Base-by-base conservation (phyloP, 1,140 invertebrate species). In the Teleogryllus occipitalis region DNA sequence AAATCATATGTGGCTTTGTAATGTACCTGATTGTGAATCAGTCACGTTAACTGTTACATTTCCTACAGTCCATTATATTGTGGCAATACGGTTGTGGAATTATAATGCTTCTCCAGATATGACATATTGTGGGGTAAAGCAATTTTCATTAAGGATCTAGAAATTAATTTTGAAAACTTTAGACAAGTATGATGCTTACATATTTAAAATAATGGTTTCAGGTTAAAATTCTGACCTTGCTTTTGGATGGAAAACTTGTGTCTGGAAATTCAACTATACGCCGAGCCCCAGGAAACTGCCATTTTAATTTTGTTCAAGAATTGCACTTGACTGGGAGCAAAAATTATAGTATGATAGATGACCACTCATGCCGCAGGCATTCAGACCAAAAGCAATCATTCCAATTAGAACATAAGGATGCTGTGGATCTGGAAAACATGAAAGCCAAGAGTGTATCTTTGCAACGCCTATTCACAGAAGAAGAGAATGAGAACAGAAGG, bases 21-120 rank as follows among this genome's bases (percentile, higher is more conserved):
- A 86, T 75, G 89, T 88, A 81, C 81, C 81, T 27, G 81, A 84
- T 7, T 87, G 86, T 0, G 82, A 83, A 84, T 82, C 83, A 83
- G 84, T 85, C 47, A 85, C 54, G 8, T 46, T 84, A 5, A 82
- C 81, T 47, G 75, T 84, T 3, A 80, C 74, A 21, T 83, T 85
- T 80, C 22, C 78, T 49, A 81, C 81, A 72, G 82, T 83, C n/a
- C 80, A 83, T 12, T 82, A 84, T 75, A 82, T 85, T 49, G 83
- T 83, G 77, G 87, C 88, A 78, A 84, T 96, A 1, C 88, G 91
- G 76, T 84, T 96, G 54, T 96, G 94, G 94, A 96, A 96, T 86
- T 96, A 95, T 84, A 96, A 95, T 85, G 90, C 89, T 80, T 91
- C 88, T 81, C 86, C 90, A 82, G 93, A 95, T 82, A 85, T 92